Conservation (phyloP, 2,888 invertebrate species). For the Chymomyza procnemis region DNA sequence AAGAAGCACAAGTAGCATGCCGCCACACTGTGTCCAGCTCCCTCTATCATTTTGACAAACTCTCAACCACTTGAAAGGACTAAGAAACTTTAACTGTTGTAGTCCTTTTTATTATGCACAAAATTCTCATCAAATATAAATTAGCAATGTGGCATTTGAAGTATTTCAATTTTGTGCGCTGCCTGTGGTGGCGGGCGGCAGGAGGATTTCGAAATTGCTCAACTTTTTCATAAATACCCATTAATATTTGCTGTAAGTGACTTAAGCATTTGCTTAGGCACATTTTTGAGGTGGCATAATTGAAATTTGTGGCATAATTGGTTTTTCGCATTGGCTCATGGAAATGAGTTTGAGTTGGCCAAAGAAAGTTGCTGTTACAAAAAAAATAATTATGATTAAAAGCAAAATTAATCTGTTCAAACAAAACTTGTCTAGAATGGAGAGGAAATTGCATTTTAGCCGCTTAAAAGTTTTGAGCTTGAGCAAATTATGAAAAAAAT, state of each 20-base stretch:
- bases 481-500: not conserved
- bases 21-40: not conserved
- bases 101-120: conserved; percentile 38
- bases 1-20: not conserved
- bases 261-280: not conserved
- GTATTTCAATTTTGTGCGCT: not conserved
- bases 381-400: not conserved
- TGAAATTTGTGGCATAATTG: conserved; percentile 17
- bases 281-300: conserved; percentile 15
- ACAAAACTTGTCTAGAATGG: not conserved
- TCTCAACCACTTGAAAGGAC: not conserved
- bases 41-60: not conserved
- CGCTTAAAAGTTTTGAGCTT: not conserved
- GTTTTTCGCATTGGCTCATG: conserved; percentile 26
- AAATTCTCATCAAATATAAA: conserved; percentile 27
- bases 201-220: not conserved
- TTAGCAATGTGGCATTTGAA: conserved; percentile 8
- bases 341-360: not conserved
- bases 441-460: not conserved
- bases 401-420: not conserved
- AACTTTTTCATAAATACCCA: conserved; percentile 34
- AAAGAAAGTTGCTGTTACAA: not conserved
- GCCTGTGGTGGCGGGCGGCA: too few species aligned
- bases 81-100: conserved; percentile 7
- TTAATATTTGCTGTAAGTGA: conserved; percentile 23